Evolutionary conservation across 2,113 vertebrate genomes (phyloP).

Genomic region (Agelaius phoeniceus): DNA sequence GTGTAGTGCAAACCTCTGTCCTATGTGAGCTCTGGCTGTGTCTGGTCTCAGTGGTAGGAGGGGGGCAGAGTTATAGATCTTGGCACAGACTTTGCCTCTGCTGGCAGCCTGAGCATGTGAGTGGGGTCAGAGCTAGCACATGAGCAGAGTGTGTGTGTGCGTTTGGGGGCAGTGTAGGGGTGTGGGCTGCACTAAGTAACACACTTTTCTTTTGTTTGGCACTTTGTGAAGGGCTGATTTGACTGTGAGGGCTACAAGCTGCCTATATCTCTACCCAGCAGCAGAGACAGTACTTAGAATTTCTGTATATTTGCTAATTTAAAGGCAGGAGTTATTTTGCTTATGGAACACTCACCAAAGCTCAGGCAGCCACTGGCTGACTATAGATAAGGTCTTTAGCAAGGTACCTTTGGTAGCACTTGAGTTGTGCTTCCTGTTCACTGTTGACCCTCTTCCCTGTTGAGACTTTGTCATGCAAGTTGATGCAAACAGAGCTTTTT

Average conservation of each 20-base stretch:
- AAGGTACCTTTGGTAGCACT: neutral
- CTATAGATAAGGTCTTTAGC: neutral
- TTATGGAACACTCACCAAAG: neutral
- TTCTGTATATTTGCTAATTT: neutral
- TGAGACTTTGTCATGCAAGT: neutral
- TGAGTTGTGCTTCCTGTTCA: neutral
- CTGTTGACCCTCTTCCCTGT: neutral
- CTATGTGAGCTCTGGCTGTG: neutral
- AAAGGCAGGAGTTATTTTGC: neutral
- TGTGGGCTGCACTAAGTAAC: rapidly evolving
- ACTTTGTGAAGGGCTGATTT: neutral
- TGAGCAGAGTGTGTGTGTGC: neutral
- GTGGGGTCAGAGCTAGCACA: neutral
- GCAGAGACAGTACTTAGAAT: neutral
- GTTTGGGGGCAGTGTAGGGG: neutral
- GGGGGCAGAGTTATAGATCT: neutral
- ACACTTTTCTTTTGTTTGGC: neutral
- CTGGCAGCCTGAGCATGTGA: neutral
- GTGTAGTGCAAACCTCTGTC: rapidly evolving
- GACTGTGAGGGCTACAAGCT: neutral
- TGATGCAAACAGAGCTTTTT: neutral
- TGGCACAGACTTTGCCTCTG: neutral
- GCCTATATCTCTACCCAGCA: neutral
- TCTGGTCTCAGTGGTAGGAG: neutral
- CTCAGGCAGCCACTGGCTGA: neutral